Percentiles rank a stretch among this genome's conserved stretches.
phyloP scores from a whole-genome alignment of 2,888 invertebrate genomes.

The Alsophila aescularia region DNA sequence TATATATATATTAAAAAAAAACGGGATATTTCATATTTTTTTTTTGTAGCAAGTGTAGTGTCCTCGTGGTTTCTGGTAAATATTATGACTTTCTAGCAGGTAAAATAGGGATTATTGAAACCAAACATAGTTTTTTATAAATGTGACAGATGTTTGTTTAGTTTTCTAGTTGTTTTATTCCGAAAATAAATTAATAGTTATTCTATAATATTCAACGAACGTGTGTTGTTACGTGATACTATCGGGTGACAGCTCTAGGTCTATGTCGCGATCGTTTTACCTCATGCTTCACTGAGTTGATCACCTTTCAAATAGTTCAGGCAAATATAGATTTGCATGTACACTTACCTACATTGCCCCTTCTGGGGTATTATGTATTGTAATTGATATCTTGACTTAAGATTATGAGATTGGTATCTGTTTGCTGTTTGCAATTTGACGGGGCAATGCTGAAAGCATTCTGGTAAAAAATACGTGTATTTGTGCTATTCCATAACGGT shows the following conservation, averaged over 20 bases:
- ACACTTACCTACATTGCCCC: constrained; percentile 12
- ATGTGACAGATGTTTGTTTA: no score
- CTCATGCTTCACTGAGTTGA: constrained; percentile 43
- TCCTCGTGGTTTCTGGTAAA: no score
- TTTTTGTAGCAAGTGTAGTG: no score
- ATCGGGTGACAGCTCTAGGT: constrained; percentile 24
- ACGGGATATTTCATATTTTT: no score
- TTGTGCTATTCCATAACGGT: no score
- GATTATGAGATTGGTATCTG: constrained; percentile 15
- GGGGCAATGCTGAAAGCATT: not conserved
- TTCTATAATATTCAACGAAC: no score
- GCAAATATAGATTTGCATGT: constrained; percentile 42
- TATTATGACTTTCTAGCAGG: no score
- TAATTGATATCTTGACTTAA: constrained; percentile 20
- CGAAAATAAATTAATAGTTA: no score
- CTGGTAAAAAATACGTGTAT: not conserved
- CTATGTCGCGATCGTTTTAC: constrained; percentile 42
- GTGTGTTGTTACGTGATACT: not conserved
- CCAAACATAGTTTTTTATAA: no score
- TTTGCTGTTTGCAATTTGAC: not conserved
- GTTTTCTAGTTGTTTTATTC: no score
- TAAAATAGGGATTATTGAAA: no score
- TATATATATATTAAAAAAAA: no score
- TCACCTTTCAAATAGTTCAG: constrained; percentile 48
- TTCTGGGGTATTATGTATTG: constrained; percentile 28